Conservation (phyloP, 2,113 vertebrate genomes). For the Reinhardtius hippoglossoides region DNA sequence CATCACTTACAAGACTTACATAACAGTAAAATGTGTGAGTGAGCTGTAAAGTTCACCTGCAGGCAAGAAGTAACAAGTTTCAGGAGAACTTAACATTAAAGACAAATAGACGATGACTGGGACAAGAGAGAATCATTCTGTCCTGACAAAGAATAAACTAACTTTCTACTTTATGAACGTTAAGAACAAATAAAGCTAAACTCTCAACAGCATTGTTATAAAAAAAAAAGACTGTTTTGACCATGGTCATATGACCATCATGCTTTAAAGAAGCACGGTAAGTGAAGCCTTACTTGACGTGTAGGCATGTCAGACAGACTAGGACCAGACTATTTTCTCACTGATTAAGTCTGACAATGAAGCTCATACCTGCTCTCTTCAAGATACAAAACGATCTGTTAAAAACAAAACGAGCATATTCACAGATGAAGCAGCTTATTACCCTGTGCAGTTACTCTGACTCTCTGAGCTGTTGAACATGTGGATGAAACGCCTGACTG, state of each 20-base stretch:
- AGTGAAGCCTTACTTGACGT: too few relatives aligned
- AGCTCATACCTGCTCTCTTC: slow-evolving; percentile 1
- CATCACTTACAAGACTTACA: not conserved
- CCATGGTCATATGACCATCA: too few relatives aligned
- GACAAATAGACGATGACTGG: not conserved
- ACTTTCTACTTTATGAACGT: not conserved
- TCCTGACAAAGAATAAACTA: not conserved
- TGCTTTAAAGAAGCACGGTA: too few relatives aligned
- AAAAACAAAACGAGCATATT: slow-evolving; percentile 29
- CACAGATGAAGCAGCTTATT: slow-evolving; percentile 38
- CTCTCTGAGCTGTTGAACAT: slow-evolving; percentile 26
- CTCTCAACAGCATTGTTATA: slow-evolving; percentile 13
- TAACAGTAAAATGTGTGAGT: slow-evolving; percentile 1
- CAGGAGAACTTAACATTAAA: not conserved
- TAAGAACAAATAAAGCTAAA: not conserved
- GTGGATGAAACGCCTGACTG: slow-evolving; percentile 49
- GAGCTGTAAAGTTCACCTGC: not conserved
- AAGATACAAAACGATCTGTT: slow-evolving; percentile 33
- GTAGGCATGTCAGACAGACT: too few relatives aligned
- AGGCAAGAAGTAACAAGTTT: not conserved
- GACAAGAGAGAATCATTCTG: not conserved
- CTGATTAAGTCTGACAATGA: not conserved
- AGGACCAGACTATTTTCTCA: too few relatives aligned
- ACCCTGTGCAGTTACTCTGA: slow-evolving; percentile 15
- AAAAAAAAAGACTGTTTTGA: not conserved